Evolutionary conservation across 2,797 vertebrate genomes (phyloP).

Genomic region (Phrynocephalus vlangalii): DNA sequence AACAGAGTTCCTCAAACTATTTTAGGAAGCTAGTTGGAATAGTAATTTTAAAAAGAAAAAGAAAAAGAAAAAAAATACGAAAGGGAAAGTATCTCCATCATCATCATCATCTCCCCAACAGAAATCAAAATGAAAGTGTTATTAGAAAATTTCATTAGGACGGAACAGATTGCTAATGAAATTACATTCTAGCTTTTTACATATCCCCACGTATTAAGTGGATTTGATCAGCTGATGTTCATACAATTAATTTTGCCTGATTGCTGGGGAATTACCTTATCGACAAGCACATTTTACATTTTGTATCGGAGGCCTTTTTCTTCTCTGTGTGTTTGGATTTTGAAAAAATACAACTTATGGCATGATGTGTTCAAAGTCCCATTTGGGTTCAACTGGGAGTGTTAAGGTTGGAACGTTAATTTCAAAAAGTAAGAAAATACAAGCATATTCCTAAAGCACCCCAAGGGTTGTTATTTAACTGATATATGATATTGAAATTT

Average conservation of each 20-base stretch:
- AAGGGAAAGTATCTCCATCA: too few relatives aligned
- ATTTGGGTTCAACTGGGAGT: background rate
- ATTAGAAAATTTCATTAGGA: constrained; percentile 84
- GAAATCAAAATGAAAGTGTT: constrained; percentile 82
- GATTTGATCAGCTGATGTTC: constrained; percentile 83
- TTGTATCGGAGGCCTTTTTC: constrained; percentile 38
- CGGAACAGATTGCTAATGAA: constrained; percentile 83
- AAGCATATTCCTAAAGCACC: too few relatives aligned
- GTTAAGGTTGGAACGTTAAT: background rate
- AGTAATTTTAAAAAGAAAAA: background rate
- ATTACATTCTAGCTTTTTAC: constrained; percentile 81
- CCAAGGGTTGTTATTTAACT: too few relatives aligned
- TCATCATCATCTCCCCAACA: constrained; percentile 62
- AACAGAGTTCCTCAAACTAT: background rate
- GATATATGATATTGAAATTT: too few relatives aligned
- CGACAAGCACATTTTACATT: constrained; percentile 79
- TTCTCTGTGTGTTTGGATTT: background rate
- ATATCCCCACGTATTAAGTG: constrained; percentile 78
- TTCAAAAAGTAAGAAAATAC: background rate
- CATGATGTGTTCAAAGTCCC: background rate
- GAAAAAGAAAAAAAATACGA: background rate
- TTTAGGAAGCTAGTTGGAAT: background rate
- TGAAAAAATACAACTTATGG: background rate
- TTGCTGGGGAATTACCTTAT: constrained; percentile 78
- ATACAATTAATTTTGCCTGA: constrained; percentile 83